phyloP scores from a whole-genome alignment of 2,888 invertebrate genomes.

The Sialis lutaria region DNA sequence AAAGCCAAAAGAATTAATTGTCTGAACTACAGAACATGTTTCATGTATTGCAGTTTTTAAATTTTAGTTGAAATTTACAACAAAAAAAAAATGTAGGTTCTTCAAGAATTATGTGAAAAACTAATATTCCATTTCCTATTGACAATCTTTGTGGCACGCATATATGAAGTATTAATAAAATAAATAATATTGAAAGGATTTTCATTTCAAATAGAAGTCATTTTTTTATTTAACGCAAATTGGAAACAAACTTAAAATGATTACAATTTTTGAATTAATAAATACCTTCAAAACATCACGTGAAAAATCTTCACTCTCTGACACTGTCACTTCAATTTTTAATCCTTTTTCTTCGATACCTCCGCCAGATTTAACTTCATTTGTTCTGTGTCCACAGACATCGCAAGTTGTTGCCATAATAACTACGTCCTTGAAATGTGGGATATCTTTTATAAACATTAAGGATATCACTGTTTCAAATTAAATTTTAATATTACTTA shows the following conservation, averaged over 20 bases:
- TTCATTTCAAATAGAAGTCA: neutral
- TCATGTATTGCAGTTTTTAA: too few relatives aligned
- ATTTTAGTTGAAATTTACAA: too few relatives aligned
- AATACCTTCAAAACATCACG: conserved; percentile 82
- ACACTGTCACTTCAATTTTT: conserved; percentile 55
- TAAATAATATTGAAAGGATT: too few relatives aligned
- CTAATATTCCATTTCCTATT: too few relatives aligned
- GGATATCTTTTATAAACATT: conserved; percentile 44
- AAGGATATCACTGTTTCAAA: neutral
- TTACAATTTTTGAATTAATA: neutral
- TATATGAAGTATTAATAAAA: too few relatives aligned
- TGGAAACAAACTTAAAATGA: conserved; percentile 3
- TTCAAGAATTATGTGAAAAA: too few relatives aligned
- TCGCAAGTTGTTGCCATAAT: conserved; percentile 96
- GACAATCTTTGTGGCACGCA: too few relatives aligned
- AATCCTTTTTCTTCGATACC: conserved; percentile 74
- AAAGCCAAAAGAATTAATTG: too few relatives aligned
- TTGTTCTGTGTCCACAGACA: conserved; percentile 75
- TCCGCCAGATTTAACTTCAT: conserved; percentile 89
- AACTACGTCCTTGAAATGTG: conserved; percentile 93
- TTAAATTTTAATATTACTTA: too few relatives aligned
- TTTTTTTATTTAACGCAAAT: neutral
- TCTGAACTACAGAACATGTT: too few relatives aligned
- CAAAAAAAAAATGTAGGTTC: too few relatives aligned
- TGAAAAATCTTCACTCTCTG: conserved; percentile 57